Percentiles rank a stretch among this genome's conserved stretches.
phyloP scores from a whole-genome alignment of 2,113 vertebrate species.

The Vulpes ferrilata region DNA sequence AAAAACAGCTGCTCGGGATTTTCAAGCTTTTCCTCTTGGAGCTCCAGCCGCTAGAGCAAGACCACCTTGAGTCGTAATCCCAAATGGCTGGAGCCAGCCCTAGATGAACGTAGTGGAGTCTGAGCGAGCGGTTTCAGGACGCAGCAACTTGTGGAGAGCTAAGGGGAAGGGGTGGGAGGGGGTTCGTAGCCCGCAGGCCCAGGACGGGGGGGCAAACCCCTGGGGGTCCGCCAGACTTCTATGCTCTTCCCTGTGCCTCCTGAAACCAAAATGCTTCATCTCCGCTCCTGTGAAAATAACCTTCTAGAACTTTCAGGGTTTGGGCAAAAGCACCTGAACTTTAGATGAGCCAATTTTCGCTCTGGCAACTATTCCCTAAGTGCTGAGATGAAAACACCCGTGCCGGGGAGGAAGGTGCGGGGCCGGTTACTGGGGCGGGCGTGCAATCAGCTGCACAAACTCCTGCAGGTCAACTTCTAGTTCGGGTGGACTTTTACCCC shows the following conservation, averaged over 20 bases:
- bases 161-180: background rate
- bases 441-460: background rate
- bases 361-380: background rate
- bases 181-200: background rate
- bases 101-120: background rate
- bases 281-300: conserved; percentile 9
- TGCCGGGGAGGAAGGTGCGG: background rate
- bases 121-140: background rate
- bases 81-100: background rate
- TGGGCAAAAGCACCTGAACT: background rate
- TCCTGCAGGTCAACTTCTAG: background rate
- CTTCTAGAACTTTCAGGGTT: background rate
- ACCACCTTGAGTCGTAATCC: background rate
- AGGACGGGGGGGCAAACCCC: background rate
- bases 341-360: background rate
- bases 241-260: background rate
- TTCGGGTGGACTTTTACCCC: background rate
- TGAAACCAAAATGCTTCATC: background rate
- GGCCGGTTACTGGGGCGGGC: background rate
- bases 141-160: background rate
- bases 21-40: background rate
- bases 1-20: background rate
- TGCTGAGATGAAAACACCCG: background rate
- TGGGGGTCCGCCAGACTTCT: background rate
- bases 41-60: background rate